A percentile compares a stretch with the other conserved stretches of the same genome.
These are phyloP conservation scores for Lymantria monacha DNA, from an alignment of 2,888 invertebrate species.

Conservation along the genomic window DNA sequence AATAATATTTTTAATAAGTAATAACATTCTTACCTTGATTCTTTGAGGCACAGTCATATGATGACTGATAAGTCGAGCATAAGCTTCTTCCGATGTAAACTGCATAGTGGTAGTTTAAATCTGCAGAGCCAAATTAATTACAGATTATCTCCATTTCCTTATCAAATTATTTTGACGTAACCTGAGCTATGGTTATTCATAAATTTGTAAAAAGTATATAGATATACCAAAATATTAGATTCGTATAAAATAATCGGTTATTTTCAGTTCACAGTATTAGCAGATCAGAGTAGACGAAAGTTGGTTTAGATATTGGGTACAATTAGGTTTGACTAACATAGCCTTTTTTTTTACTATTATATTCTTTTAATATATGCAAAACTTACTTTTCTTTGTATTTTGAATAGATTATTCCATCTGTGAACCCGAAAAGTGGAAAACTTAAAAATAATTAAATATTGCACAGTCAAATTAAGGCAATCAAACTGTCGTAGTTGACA, in stretches of 20 bases:
- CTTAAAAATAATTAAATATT: conserved; percentile 8
- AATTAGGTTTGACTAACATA: too few relatives aligned
- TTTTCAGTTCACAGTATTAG: too few relatives aligned
- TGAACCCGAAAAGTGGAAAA: conserved; percentile 10
- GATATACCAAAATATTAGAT: too few relatives aligned
- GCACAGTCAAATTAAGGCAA: conserved; percentile 14
- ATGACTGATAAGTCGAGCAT: conserved; percentile 74
- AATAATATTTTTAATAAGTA: not conserved
- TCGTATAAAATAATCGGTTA: too few relatives aligned
- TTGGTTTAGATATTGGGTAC: too few relatives aligned
- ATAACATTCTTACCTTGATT: conserved; percentile 59
- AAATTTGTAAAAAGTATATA: too few relatives aligned
- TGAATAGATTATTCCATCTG: conserved; percentile 27
- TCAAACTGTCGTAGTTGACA: not conserved
- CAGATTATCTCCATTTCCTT: too few relatives aligned
- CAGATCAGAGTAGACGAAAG: too few relatives aligned
- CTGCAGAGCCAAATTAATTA: conserved; percentile 6
- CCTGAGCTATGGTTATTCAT: too few relatives aligned
- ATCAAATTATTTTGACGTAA: too few relatives aligned
- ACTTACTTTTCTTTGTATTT: conserved; percentile 7
- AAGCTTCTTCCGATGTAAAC: conserved; percentile 73
- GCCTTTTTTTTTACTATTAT: too few relatives aligned
- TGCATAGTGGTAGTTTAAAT: conserved; percentile 48
- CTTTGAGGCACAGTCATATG: conserved; percentile 79
- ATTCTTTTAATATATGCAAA: not conserved